Evolutionary conservation across 1,140 invertebrate species (phyloP).

Genomic region (Rhagoletis pomonella): DNA sequence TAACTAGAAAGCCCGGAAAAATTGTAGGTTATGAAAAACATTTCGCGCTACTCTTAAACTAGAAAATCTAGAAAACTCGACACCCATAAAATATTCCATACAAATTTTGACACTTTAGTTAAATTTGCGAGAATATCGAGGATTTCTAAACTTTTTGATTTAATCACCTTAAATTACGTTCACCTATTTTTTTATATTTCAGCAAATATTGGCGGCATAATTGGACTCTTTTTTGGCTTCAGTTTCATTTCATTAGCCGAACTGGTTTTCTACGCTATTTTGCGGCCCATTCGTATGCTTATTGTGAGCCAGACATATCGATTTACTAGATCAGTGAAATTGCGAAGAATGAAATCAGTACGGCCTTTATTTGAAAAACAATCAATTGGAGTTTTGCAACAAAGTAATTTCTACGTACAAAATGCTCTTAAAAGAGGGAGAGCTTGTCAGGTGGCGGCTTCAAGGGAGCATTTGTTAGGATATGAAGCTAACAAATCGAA

Average conservation of each 20-base stretch:
- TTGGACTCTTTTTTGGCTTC: conserved; percentile 87
- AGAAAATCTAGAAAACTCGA: no score
- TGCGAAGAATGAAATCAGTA: neutral
- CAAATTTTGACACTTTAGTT: no score
- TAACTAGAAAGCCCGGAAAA: no score
- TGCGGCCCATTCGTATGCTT: conserved; percentile 73
- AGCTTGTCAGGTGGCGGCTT: neutral
- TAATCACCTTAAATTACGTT: no score
- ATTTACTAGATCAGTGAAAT: neutral
- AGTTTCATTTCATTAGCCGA: conserved; percentile 87
- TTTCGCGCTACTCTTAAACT: no score
- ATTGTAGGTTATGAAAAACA: no score
- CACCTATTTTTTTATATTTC: conserved; percentile 62
- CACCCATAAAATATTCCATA: no score
- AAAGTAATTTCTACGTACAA: neutral
- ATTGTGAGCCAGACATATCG: neutral
- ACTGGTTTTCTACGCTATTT: conserved; percentile 81
- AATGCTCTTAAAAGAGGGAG: neutral
- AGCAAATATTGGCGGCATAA: conserved; percentile 85
- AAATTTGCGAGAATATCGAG: no score
- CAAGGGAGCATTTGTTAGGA: neutral
- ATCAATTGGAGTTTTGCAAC: neutral
- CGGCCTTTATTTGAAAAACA: neutral
- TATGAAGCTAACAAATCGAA: neutral
- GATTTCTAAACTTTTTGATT: no score